These are phyloP conservation scores for Ochropleura plecta DNA, from an alignment of 2,888 invertebrate species.

Conservation along the genomic window DNA sequence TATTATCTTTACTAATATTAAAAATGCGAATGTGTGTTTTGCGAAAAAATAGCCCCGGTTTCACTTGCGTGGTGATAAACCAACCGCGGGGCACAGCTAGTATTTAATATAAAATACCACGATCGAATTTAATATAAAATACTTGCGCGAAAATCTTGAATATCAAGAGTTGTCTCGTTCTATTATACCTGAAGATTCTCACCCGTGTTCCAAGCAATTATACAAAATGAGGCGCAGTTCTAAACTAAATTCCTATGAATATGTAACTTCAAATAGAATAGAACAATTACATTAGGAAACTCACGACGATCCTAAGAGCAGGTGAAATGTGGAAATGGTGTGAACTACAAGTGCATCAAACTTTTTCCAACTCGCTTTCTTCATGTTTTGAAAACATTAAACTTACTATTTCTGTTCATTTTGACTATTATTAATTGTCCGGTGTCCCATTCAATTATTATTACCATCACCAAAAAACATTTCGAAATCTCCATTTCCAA, in stretches of 20 bases:
- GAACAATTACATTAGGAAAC: not conserved
- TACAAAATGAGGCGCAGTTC: not conserved
- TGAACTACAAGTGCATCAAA: not conserved
- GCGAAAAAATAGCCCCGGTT: too few relatives aligned
- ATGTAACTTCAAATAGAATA: constrained; percentile 1
- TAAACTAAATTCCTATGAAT: not conserved
- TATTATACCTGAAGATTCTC: not conserved
- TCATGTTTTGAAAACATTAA: too few relatives aligned
- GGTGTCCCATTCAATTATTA: not conserved
- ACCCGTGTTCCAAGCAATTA: not conserved
- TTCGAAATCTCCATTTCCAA: constrained; percentile 62
- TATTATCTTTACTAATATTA: too few relatives aligned
- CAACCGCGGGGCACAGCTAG: too few relatives aligned
- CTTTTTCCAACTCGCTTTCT: not conserved
- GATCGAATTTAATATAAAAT: too few relatives aligned
- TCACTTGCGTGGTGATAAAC: too few relatives aligned
- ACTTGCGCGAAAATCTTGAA: not conserved
- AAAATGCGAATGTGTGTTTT: too few relatives aligned
- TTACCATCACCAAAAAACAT: constrained; percentile 16
- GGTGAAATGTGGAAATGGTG: not conserved
- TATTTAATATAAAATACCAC: not conserved
- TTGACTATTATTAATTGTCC: not conserved
- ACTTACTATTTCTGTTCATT: not conserved
- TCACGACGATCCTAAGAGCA: not conserved
- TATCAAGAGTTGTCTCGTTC: too few relatives aligned